phyloP scores from a whole-genome alignment of 2,888 invertebrate genomes.

The Eupithecia pulchellata region DNA sequence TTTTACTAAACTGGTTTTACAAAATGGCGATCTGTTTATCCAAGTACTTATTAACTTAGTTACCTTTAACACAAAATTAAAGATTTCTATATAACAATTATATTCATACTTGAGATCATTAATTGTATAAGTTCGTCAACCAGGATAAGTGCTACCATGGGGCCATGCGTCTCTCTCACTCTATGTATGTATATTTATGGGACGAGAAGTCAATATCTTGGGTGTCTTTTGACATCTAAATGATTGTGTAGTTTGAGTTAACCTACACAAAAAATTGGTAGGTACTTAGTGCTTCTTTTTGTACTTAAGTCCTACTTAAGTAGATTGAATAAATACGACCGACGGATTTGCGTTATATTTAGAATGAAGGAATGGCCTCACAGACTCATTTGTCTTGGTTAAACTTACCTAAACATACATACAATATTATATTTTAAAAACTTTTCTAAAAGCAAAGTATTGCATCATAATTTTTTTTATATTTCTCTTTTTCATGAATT shows the following conservation, averaged over 20 bases:
- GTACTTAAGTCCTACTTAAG: not conserved
- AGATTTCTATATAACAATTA: conserved; percentile 43
- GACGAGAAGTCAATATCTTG: not conserved
- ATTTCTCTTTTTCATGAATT: conserved; percentile 22
- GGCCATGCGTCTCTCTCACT: not conserved
- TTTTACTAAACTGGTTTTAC: conserved; percentile 57
- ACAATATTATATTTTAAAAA: conserved; percentile 34
- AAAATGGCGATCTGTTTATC: conserved; percentile 73
- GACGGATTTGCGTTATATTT: not conserved
- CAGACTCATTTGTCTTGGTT: not conserved
- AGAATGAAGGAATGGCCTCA: not conserved
- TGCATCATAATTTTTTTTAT: conserved; percentile 27
- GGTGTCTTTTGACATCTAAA: not conserved
- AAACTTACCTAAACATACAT: conserved; percentile 39
- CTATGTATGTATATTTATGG: not conserved
- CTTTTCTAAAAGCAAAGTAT: conserved; percentile 35
- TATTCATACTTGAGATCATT: conserved; percentile 66
- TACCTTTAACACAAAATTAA: conserved; percentile 44
- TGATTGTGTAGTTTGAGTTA: not conserved
- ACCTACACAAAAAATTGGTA: not conserved
- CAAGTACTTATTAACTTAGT: conserved; percentile 57
- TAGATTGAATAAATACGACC: not conserved
- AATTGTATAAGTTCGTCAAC: conserved; percentile 45
- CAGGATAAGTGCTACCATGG: not conserved
- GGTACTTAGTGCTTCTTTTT: not conserved